Evolutionary conservation across 2,888 invertebrate genomes (phyloP).

Genomic region (Syrista parreyssii): DNA sequence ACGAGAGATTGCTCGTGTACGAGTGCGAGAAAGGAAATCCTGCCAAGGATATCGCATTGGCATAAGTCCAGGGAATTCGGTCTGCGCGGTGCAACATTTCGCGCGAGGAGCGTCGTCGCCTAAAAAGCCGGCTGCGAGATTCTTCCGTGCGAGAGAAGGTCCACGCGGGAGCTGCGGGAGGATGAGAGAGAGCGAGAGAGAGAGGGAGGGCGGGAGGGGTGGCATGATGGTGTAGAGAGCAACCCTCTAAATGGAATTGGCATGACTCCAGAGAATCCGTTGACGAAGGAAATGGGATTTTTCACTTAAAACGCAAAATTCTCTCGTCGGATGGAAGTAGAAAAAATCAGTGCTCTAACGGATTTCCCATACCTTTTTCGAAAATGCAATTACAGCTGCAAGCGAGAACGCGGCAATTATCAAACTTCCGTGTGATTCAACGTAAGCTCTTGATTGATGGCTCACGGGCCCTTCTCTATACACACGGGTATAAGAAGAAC

Average conservation of each 20-base stretch:
- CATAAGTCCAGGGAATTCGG: conserved; percentile 43
- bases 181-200: conserved; percentile 53
- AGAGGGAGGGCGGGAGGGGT: conserved; percentile 14
- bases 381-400: too few relatives aligned
- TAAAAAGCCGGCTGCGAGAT: conserved; percentile 25
- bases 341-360: too few relatives aligned
- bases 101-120: conserved; percentile 31
- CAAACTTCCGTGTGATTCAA: too few relatives aligned
- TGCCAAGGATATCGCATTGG: conserved; percentile 30
- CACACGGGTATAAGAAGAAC: too few relatives aligned
- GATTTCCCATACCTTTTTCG: too few relatives aligned
- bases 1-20: conserved; percentile 8
- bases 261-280: conserved; percentile 40
- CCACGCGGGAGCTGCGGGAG: conserved; percentile 51
- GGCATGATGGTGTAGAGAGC: conserved; percentile 21
- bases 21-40: too few relatives aligned
- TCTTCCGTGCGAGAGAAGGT: conserved; percentile 4
- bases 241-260: conserved; percentile 48
- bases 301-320: conserved; percentile 46
- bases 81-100: conserved; percentile 29
- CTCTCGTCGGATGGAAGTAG: not conserved
- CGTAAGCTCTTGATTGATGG: too few relatives aligned
- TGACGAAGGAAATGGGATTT: conserved; percentile 45
- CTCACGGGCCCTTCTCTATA: too few relatives aligned
- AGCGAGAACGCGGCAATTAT: too few relatives aligned